phyloP scores from a whole-genome alignment of 2,888 invertebrate species.

The Pogonocherus hispidulus region DNA sequence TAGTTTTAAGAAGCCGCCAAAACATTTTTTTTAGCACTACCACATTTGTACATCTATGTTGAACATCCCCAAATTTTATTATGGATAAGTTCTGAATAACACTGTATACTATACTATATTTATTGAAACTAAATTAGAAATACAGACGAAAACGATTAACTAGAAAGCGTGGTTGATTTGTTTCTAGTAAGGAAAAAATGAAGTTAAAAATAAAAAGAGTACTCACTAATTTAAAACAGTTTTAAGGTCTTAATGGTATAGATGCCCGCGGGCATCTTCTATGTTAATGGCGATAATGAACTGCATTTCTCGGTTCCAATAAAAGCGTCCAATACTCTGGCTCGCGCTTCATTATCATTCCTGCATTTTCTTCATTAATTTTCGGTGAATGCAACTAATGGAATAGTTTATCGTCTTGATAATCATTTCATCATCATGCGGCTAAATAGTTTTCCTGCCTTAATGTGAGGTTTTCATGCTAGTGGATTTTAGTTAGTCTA shows the following conservation, averaged over 20 bases:
- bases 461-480: too few relatives aligned
- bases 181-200: not conserved
- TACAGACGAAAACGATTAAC: too few relatives aligned
- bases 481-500: too few relatives aligned
- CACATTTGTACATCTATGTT: too few relatives aligned
- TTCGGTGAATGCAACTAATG: constrained; percentile 1
- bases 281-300: constrained; percentile 1
- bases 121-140: too few relatives aligned
- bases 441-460: not conserved
- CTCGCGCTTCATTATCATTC: not conserved
- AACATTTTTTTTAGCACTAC: too few relatives aligned
- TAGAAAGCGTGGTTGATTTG: too few relatives aligned
- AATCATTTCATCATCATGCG: constrained; percentile 1
- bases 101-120: too few relatives aligned
- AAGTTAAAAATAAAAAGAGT: not conserved
- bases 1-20: too few relatives aligned
- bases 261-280: not conserved
- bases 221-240: not conserved
- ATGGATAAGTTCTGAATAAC: too few relatives aligned
- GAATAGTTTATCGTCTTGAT: constrained; percentile 4
- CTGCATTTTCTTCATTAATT: constrained; percentile 4
- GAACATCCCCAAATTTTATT: too few relatives aligned
- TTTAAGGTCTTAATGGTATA: not conserved
- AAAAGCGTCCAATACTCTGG: not conserved
- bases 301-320: constrained; percentile 3